These are phyloP conservation scores for Nasonia giraulti DNA, from an alignment of 1,140 invertebrate genomes.

Conservation along the genomic window DNA sequence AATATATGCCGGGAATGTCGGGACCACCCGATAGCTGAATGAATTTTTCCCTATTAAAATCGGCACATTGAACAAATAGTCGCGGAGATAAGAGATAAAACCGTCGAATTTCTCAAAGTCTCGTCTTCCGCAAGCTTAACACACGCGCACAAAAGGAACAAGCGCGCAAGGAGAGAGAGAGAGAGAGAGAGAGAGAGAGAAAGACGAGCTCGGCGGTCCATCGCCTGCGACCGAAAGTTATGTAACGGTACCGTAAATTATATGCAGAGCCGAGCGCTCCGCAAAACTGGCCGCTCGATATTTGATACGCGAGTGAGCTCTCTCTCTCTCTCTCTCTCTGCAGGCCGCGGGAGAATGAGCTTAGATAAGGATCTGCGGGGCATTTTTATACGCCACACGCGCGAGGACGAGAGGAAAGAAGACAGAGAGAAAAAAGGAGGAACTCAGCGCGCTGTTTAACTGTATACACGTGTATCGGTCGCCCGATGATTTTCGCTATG, in stretches of 20 bases:
- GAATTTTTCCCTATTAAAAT: too few relatives aligned
- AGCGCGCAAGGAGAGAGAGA: not conserved
- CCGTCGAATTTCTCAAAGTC: too few relatives aligned
- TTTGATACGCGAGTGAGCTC: too few relatives aligned
- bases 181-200: not conserved
- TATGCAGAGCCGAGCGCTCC: not conserved
- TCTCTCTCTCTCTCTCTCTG: too few relatives aligned
- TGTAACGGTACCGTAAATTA: slow-evolving; percentile 44
- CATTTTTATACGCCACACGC: slow-evolving; percentile 22
- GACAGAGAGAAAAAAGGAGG: not conserved
- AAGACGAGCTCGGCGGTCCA: not conserved
- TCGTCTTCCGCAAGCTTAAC: not conserved
- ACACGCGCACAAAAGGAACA: not conserved
- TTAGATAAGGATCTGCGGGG: slow-evolving; percentile 37
- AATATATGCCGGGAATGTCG: not conserved
- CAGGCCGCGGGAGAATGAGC: not conserved
- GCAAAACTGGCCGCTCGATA: slow-evolving; percentile 20
- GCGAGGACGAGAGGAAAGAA: not conserved
- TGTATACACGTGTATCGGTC: slow-evolving; percentile 27
- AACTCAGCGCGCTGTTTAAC: slow-evolving; percentile 7
- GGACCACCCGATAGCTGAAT: not conserved
- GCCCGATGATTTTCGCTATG: not conserved
- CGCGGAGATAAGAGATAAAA: too few relatives aligned
- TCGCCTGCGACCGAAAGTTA: slow-evolving; percentile 35
- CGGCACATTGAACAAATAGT: too few relatives aligned